phyloP scores from a whole-genome alignment of 2,797 vertebrate genomes.

The Syngnathus rostellatus region DNA sequence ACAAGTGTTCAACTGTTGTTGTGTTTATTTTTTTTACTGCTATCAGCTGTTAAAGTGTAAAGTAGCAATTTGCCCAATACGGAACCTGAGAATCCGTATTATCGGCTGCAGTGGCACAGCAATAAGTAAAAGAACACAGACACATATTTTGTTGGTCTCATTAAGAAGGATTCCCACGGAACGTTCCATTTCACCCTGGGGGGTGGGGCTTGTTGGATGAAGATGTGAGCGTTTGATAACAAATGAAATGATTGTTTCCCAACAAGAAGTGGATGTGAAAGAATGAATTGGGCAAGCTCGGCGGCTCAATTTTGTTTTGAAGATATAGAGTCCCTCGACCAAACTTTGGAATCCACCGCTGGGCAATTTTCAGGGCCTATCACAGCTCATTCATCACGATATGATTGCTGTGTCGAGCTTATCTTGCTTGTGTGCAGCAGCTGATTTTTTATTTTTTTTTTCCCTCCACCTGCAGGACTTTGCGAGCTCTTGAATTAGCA shows the following conservation, averaged over 20 bases:
- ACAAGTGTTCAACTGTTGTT: no score
- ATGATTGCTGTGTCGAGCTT: constrained; percentile 64
- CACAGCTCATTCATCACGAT: constrained; percentile 67
- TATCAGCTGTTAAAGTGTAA: constrained; percentile 1
- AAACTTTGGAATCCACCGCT: constrained; percentile 60
- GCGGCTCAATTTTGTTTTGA: constrained; percentile 63
- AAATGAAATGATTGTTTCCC: constrained; percentile 55
- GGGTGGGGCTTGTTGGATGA: background rate
- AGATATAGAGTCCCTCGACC: constrained; percentile 57
- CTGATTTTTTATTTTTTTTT: background rate
- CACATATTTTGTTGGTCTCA: constrained; percentile 36
- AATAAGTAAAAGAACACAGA: constrained; percentile 32
- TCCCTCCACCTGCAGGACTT: constrained; percentile 35
- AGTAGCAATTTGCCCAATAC: constrained; percentile 43
- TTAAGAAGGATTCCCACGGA: constrained; percentile 52
- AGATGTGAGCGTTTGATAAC: constrained; percentile 7
- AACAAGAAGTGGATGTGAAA: constrained; percentile 41
- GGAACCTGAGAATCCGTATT: constrained; percentile 40
- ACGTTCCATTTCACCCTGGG: constrained; percentile 43
- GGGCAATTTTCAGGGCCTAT: constrained; percentile 67
- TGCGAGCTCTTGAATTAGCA: constrained; percentile 8
- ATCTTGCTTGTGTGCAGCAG: constrained; percentile 52
- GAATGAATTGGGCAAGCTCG: constrained; percentile 41
- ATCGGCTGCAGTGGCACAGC: constrained; percentile 35
- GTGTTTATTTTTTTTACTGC: no score